These are phyloP conservation scores for Suncus etruscus DNA, from an alignment of 2,113 vertebrate genomes.

Conservation along the genomic window DNA sequence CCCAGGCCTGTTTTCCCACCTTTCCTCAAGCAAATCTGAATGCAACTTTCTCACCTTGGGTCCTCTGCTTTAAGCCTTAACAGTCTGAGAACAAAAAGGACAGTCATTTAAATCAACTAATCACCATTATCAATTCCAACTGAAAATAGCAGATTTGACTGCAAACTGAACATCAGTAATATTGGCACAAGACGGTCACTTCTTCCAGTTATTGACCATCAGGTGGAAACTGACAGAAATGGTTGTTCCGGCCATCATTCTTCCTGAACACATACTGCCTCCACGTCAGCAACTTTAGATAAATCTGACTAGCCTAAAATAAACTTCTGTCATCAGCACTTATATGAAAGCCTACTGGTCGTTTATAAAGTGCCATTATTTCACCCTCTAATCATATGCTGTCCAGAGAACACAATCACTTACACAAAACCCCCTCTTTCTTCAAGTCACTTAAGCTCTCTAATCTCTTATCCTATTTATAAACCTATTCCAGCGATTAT, in stretches of 20 bases:
- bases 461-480: neutral
- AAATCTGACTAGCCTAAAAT: neutral
- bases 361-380: neutral
- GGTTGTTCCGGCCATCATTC: neutral
- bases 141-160: neutral
- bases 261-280: neutral
- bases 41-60: no score
- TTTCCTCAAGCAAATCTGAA: no score
- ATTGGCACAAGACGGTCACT: neutral
- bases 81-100: no score
- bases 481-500: neutral
- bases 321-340: neutral
- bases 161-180: neutral
- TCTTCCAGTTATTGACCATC: neutral
- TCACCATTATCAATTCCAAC: neutral
- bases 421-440: neutral
- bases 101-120: neutral
- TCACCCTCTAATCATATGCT: neutral
- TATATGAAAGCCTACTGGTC: neutral
- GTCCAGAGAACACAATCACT: neutral
- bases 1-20: no score
- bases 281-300: neutral
- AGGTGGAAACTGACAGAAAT: neutral
- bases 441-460: constrained; percentile 6
- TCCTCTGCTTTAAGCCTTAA: no score